Evolutionary conservation across 1,140 invertebrate genomes (phyloP), one percentile per base, ranked within the genome.

Genomic region (Probaryconus sp.): DNA sequence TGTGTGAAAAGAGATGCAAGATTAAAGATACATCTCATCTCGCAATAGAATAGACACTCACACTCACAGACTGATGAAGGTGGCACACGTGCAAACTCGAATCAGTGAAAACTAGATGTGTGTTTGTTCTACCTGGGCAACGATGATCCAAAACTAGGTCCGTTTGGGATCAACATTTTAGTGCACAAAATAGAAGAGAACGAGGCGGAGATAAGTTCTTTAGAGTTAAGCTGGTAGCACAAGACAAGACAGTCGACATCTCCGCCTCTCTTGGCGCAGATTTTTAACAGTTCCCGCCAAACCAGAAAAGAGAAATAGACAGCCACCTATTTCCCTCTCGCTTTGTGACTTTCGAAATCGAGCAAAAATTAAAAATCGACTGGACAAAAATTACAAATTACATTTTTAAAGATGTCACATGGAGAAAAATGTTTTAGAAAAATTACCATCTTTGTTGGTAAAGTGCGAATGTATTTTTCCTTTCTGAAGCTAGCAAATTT

Each of bases 171-270:
- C 61, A 45, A 68, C 63, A 51, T 79, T 81, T 83, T 77, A 73
- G 70, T 63, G 64, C 50, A 70, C 73, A 81, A 84, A 83, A 81
- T 83, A 81, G 74, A 79, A 82, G 79, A 76, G 73, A 56, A 72
- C 69, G 65, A 72, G 65, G 56, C 55, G 63, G 69, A 79, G 78
- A 81, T 77, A 67, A 78, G 80, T 80, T 82, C 78, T 81, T 84
- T 81, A 84, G 73, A 81, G 76, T 21, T 78, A 65, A 79, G 79
- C 78, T 79, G 82, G 82, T 83, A 83, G 82, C 80, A 78, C 64
- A 20, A n/a, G 74, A 84, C 82, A 83, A 81, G 81, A 83, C 82
- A 81, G 79, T 76, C 80, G 78, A 83, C 81, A 84, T 78, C 78
- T 61, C 78, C 79, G 82, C 75, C 79, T 76, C 79, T 79, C 47